These are phyloP conservation scores for Pristionchus maxplancki DNA, from an alignment of 2,888 invertebrate species.

Conservation along the genomic window DNA sequence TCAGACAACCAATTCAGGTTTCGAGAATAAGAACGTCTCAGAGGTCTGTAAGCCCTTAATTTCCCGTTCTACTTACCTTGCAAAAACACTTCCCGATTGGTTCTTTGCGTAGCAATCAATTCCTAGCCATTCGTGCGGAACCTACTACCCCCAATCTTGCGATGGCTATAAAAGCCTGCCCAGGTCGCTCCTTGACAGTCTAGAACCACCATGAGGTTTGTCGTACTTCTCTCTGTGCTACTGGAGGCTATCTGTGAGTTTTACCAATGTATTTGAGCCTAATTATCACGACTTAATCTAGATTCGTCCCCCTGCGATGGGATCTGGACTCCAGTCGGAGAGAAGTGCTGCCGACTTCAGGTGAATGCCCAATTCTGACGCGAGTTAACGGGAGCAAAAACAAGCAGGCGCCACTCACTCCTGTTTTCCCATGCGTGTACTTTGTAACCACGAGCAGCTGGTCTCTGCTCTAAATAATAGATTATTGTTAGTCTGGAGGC, in stretches of 20 bases:
- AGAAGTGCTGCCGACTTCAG: constrained; percentile 22
- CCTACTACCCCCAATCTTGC: constrained; percentile 19
- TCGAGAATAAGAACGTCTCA: constrained; percentile 6
- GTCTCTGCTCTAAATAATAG: not conserved
- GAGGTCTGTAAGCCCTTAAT: constrained; percentile 18
- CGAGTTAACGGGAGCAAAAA: too few relatives aligned
- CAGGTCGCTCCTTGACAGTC: not conserved
- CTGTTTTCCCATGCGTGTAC: not conserved
- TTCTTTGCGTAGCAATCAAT: constrained; percentile 43
- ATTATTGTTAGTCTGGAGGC: not conserved
- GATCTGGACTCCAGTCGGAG: not conserved
- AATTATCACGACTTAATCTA: not conserved
- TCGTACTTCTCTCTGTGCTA: not conserved
- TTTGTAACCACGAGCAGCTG: not conserved
- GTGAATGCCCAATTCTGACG: not conserved
- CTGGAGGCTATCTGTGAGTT: not conserved
- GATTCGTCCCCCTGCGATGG: constrained; percentile 24
- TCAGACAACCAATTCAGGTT: constrained; percentile 20
- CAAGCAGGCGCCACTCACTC: too few relatives aligned
- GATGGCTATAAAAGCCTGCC: constrained; percentile 21
- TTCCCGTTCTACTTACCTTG: constrained; percentile 5
- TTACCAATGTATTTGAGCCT: not conserved
- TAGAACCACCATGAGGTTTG: not conserved
- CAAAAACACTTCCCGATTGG: constrained; percentile 47
- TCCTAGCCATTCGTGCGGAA: constrained; percentile 19